Evolutionary conservation across 1,140 invertebrate genomes (phyloP), one percentile per base, ranked within the genome.

Genomic region (Oncopodura yosiiana): DNA sequence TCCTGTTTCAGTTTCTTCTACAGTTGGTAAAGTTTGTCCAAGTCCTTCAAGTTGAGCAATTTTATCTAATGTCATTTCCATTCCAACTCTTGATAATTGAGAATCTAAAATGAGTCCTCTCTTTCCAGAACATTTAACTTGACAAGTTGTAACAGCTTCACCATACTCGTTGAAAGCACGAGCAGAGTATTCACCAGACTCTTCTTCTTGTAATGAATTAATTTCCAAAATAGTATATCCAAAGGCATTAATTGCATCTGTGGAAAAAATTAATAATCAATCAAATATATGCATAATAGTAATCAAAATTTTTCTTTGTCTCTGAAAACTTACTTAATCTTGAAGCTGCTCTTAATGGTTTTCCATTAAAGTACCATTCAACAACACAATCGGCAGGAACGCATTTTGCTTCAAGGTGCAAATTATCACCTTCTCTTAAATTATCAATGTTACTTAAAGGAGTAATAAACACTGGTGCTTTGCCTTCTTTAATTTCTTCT

Each of bases 301-400:
- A n/a, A n/a, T n/a, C n/a, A n/a, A n/a, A n/a, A n/a, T n/a, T n/a
- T n/a, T n/a, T n/a, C n/a, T n/a, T n/a, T n/a, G n/a, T n/a, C n/a
- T n/a, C n/a, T n/a, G n/a, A n/a, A n/a, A n/a, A n/a, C n/a, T 34
- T 34, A 44, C 89, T 81, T 74, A 94, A 93, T 60, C 91, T 77
- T 14, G 89, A 90, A 45, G 87, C 89, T 32, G 87, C 86, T 71
- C 82, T 83, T 37, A 94, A 72, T 23, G 89, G 83, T 73, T 90
- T 87, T 48, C 88, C 88, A 71, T 94, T 92, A 83, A 86, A 90
- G 74, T 86, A 91, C 90, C 90, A 94, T 76, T 94, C 89, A 24
- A 95, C 86, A 77, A 81, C 2, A 8, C 26, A 39, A 49, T 14
- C 3, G 19, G 87, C 86, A 16, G 93, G 94, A 32, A 81, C 87